Percentiles rank a stretch among this genome's conserved stretches.
phyloP scores from a whole-genome alignment of 2,113 vertebrate species.

The Junco hyemalis region DNA sequence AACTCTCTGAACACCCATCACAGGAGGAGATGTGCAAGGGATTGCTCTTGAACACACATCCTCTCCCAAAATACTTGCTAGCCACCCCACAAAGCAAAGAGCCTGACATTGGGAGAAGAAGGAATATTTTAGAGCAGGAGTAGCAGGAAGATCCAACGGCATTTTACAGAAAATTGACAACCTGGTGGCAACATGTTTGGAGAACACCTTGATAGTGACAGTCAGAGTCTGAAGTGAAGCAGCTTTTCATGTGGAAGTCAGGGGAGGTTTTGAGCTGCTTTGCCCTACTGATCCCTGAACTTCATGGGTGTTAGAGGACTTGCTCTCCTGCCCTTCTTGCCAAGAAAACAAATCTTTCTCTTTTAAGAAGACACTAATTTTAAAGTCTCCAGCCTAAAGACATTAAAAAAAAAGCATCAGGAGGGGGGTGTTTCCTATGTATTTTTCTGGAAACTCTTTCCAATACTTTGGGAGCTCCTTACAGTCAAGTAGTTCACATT shows the following conservation, averaged over 20 bases:
- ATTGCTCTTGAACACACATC: not conserved
- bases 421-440: not conserved
- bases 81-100: not conserved
- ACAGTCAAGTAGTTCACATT: not conserved
- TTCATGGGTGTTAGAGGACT: constrained; percentile 19
- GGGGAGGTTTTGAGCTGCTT: not conserved
- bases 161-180: not conserved
- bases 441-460: not conserved
- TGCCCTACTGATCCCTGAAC: constrained; percentile 1
- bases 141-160: not conserved
- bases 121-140: not conserved
- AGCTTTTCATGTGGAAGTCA: not conserved
- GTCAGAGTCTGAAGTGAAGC: not conserved
- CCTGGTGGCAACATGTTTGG: not conserved
- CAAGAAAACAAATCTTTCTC: constrained; percentile 10
- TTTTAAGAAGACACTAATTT: not conserved
- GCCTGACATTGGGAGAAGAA: not conserved
- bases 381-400: not conserved
- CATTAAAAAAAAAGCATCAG: not conserved
- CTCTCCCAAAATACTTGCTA: not conserved
- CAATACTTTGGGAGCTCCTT: not conserved
- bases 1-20: not conserved
- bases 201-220: not conserved
- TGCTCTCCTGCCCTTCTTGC: not conserved
- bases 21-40: not conserved